phyloP scores from a whole-genome alignment of 2,888 invertebrate species.

The Plagodis pulveraria region DNA sequence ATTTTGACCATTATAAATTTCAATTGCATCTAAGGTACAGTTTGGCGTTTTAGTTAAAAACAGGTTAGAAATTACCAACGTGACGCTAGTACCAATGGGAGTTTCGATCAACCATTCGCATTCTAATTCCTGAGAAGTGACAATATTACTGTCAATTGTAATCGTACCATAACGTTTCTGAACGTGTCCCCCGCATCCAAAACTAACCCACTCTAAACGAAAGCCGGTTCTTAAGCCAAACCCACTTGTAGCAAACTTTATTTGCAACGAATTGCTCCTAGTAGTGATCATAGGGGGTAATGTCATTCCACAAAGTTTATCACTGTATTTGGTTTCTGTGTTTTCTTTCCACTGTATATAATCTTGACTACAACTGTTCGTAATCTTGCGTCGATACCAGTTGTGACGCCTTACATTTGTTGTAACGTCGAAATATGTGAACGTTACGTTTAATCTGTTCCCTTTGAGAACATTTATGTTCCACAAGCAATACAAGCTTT shows the following conservation, averaged over 20 bases:
- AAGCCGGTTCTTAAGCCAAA: constrained; percentile 87
- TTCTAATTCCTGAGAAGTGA: constrained; percentile 82
- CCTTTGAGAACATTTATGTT: constrained; percentile 89
- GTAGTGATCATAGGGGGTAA: constrained; percentile 84
- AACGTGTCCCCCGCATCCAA: constrained; percentile 91
- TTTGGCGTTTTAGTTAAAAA: constrained; percentile 83
- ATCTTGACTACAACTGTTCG: constrained; percentile 82
- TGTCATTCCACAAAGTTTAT: constrained; percentile 73
- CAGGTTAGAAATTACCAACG: constrained; percentile 87
- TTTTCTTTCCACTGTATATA: constrained; percentile 83
- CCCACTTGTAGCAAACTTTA: constrained; percentile 87
- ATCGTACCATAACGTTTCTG: constrained; percentile 83
- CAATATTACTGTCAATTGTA: constrained; percentile 86
- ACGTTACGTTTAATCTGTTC: constrained; percentile 91
- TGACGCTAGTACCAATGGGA: constrained; percentile 86
- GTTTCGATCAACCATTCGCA: constrained; percentile 93
- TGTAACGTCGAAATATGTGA: constrained; percentile 88
- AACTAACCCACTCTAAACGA: constrained; percentile 91
- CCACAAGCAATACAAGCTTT: constrained; percentile 90
- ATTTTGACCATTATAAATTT: constrained; percentile 88
- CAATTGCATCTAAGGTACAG: constrained; percentile 87
- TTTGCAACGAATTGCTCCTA: constrained; percentile 82
- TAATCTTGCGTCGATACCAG: background rate
- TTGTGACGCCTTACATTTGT: background rate
- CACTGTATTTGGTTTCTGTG: constrained; percentile 58